Percentiles rank a stretch among this genome's conserved stretches.
Conservation (phyloP, 2,113 vertebrate genomes). For the Polypterus bichir region DNA sequence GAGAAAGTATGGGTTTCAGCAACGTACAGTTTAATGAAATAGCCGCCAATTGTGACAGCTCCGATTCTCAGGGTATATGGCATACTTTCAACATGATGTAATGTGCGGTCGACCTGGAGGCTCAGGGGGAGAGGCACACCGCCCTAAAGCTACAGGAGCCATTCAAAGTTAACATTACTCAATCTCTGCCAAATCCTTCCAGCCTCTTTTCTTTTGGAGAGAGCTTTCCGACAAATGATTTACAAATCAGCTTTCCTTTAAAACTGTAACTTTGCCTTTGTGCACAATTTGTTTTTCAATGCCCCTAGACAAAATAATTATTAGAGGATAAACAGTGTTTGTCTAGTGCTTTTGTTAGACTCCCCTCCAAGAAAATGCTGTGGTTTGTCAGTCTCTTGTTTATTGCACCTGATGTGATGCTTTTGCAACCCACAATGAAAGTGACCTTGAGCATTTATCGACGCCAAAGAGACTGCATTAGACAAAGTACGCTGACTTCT, state of each 20-base stretch:
- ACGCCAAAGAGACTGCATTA: no score
- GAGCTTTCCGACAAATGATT: conserved; percentile 32
- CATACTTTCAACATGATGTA: conserved; percentile 96
- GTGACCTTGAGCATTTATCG: no score
- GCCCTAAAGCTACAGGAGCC: conserved; percentile 57
- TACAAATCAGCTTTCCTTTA: conserved; percentile 29
- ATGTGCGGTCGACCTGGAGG: conserved; percentile 92
- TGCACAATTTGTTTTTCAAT: conserved; percentile 1
- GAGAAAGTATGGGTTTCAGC: conserved; percentile 69
- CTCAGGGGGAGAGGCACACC: conserved; percentile 49
- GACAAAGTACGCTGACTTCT: no score
- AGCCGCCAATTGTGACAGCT: conserved; percentile 75
- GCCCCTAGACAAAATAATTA: conserved; percentile 8
- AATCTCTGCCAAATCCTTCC: conserved; percentile 51
- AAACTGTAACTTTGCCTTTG: conserved; percentile 15
- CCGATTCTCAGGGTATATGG: conserved; percentile 89
- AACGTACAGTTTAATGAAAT: conserved; percentile 77
- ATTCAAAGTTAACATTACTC: conserved; percentile 66
- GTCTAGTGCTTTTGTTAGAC: background rate
- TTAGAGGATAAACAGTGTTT: conserved; percentile 1
- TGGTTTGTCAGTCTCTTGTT: background rate
- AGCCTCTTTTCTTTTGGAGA: conserved; percentile 36
- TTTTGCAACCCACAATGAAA: no score
- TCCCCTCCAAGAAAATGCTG: background rate
- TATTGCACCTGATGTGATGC: background rate